Conservation (phyloP, 2,113 vertebrate species). For the Dasypus novemcinctus region DNA sequence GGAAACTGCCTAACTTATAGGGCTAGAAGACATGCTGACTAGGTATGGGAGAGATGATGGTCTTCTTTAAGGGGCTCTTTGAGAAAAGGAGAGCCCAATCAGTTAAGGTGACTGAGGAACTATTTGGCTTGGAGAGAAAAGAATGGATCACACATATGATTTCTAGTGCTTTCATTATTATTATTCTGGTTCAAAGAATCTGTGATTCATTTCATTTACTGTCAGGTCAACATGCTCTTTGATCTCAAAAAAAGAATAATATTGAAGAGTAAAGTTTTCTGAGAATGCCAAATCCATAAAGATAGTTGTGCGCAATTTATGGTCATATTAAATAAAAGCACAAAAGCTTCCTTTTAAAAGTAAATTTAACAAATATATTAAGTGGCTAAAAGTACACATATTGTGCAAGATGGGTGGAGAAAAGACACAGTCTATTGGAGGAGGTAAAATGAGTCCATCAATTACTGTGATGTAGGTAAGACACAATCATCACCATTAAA, state of each 20-base stretch:
- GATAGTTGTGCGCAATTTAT: slow-evolving; percentile 7
- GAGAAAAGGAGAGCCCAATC: background rate
- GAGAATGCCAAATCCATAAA: slow-evolving; percentile 53
- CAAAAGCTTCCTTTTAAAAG: slow-evolving; percentile 49
- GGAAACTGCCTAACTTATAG: background rate
- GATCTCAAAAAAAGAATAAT: slow-evolving; percentile 30
- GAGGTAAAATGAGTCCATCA: background rate
- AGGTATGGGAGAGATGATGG: background rate
- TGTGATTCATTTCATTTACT: slow-evolving; percentile 35
- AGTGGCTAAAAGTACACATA: slow-evolving; percentile 37
- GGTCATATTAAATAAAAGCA: slow-evolving; percentile 62
- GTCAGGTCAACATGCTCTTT: slow-evolving; percentile 17
- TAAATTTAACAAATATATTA: slow-evolving; percentile 48
- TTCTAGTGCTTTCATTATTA: background rate
- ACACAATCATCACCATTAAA: background rate
- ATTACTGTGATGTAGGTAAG: background rate
- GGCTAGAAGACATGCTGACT: background rate
- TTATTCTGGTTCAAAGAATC: background rate
- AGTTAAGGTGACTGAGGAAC: background rate
- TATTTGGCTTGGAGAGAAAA: background rate
- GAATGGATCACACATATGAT: background rate
- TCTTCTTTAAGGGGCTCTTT: background rate
- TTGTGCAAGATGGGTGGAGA: background rate
- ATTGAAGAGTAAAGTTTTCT: slow-evolving; percentile 43
- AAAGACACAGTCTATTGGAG: background rate